A percentile compares a stretch with the other conserved stretches of the same genome.
Conservation (phyloP, 2,888 invertebrate genomes). For the Ennomos erosarius region DNA sequence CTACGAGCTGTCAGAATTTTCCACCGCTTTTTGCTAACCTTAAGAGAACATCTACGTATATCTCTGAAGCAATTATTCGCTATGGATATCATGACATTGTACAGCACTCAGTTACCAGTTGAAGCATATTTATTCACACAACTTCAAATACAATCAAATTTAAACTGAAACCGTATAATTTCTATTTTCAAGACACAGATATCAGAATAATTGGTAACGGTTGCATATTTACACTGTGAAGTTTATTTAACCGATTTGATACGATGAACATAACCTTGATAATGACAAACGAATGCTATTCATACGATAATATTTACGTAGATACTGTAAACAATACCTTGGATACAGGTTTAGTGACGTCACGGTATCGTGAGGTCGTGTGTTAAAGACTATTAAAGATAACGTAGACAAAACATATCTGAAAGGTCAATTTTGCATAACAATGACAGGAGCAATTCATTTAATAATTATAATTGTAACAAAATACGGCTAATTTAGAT, state of each 20-base stretch:
- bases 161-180: constrained; percentile 9
- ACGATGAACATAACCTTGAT: constrained; percentile 38
- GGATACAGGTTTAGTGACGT: constrained; percentile 15
- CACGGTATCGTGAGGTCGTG: constrained; percentile 41
- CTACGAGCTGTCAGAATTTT: too few relatives aligned
- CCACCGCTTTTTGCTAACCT: too few relatives aligned
- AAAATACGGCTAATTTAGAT: constrained; percentile 7
- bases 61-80: too few relatives aligned
- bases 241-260: constrained; percentile 33
- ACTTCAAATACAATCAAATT: constrained; percentile 1
- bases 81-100: too few relatives aligned
- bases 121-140: constrained; percentile 1
- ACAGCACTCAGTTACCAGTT: too few relatives aligned
- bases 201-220: constrained; percentile 23
- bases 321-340: constrained; percentile 22
- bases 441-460: constrained; percentile 6
- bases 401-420: background rate
- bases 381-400: constrained; percentile 36
- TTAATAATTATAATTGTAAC: background rate
- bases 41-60: too few relatives aligned
- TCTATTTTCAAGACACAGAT: constrained; percentile 17
- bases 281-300: constrained; percentile 35
- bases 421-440: constrained; percentile 16
- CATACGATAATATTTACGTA: constrained; percentile 33
- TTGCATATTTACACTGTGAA: constrained; percentile 17